Conservation (phyloP, 2,797 vertebrate species). For the Botia kubotai region DNA sequence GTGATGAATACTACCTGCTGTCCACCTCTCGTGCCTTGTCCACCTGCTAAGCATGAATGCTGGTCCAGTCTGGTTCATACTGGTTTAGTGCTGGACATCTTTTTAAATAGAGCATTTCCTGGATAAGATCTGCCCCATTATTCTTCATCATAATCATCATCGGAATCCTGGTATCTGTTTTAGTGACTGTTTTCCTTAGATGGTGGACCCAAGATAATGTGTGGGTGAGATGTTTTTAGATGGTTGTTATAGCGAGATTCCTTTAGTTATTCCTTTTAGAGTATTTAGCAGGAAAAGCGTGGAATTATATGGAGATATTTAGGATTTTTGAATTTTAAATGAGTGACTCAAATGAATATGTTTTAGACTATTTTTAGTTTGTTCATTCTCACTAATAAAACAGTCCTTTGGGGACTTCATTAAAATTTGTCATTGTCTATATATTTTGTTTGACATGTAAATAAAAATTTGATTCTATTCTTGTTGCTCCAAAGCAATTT, state of each 20-base stretch:
- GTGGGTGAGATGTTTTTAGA: slow-evolving; percentile 20
- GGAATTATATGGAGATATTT: too few relatives aligned
- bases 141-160: slow-evolving; percentile 1
- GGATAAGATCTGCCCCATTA: slow-evolving; percentile 45
- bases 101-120: neutral
- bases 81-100: too few relatives aligned
- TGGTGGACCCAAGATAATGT: neutral
- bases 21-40: slow-evolving; percentile 47
- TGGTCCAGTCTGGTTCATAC: neutral
- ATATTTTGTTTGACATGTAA: slow-evolving; percentile 21
- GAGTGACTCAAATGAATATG: slow-evolving; percentile 23
- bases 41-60: neutral
- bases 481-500: neutral
- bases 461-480: neutral
- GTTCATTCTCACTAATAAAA: neutral
- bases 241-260: slow-evolving; percentile 20
- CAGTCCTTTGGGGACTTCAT: slow-evolving; percentile 1
- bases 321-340: slow-evolving; percentile 48
- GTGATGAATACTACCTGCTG: slow-evolving; percentile 79
- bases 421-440: slow-evolving; percentile 6
- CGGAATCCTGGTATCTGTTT: slow-evolving; percentile 39
- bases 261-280: too few relatives aligned
- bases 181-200: neutral
- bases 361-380: neutral
- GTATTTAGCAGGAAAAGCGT: slow-evolving; percentile 13